Evolutionary conservation across 2,888 invertebrate genomes (phyloP), one percentile per base, ranked within the genome.

Genomic region (Brassicogethes aeneus): DNA sequence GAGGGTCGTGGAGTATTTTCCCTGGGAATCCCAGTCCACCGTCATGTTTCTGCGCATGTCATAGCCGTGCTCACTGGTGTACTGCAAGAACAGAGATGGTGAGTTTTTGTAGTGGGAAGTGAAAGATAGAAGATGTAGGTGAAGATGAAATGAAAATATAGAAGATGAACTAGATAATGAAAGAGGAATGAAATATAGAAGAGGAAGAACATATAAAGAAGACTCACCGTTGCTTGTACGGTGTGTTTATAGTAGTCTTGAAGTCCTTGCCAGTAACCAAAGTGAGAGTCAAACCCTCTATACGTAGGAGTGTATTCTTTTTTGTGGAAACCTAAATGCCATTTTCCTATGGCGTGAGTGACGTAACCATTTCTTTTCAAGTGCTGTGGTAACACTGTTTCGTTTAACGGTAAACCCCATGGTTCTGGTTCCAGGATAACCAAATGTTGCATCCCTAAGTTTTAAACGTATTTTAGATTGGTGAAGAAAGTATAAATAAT

Each of bases 221-320:
- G 29, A 60, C 61, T 65, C 61, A 75, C 76, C 43, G 68, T 64
- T 14, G 72, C 68, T 46, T 67, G 62, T 1, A 67, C 66, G n/a
- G 65, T 61, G 59, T 84, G 82, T 43, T 75, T 74, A 59, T 81
- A 88, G 61, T 93, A 94, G 60, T 89, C 86, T 42, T 87, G 78
- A 49, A 76, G 81, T 2, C 87, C 90, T 44, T 81, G 82, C 73
- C 85, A 85, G 60, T 89, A 91, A 1, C 94, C 94, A 59, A 79
- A 86, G 62, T 90, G 88, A 3, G 77, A 73, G 52, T 87, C 81
- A 57, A 87, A 94, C 2, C 90, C 90, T 39, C 89, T 74, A 40
- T 72, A 73, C 2, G 77, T 77, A 0, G 89, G 90, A 2, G 85
- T 76, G 61, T 78, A 87, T 51, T 79, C 79, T 39, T 73, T 71